phyloP scores from a whole-genome alignment of 2,888 invertebrate species.

The Stenotaenia linearis region DNA sequence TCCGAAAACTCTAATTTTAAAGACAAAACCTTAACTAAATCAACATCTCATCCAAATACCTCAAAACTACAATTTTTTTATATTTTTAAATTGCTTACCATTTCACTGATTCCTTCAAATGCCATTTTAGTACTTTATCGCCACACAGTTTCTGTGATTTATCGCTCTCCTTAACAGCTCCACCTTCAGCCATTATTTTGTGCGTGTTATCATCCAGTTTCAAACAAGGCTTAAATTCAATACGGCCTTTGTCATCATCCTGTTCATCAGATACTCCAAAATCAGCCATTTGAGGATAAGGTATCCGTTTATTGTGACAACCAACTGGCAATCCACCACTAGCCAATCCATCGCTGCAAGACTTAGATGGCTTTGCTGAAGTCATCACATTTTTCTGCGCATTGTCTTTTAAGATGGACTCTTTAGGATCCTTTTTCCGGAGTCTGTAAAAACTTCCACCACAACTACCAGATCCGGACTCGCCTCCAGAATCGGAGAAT shows the following conservation, averaged over 20 bases:
- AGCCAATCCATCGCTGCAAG: not conserved
- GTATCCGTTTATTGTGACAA: not conserved
- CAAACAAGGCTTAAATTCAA: not conserved
- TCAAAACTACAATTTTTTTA: too few relatives aligned
- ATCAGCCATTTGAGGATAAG: not conserved
- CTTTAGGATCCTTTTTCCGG: not conserved
- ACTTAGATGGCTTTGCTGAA: not conserved
- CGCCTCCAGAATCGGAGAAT: slow-evolving; percentile 65
- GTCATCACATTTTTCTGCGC: not conserved
- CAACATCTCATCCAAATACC: too few relatives aligned
- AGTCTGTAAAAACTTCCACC: slow-evolving; percentile 30
- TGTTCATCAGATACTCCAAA: not conserved
- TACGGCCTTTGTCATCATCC: not conserved
- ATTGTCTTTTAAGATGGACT: not conserved
- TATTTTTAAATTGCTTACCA: too few relatives aligned
- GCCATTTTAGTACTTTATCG: not conserved
- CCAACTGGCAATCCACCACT: not conserved
- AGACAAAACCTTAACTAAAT: too few relatives aligned
- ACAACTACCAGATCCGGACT: slow-evolving; percentile 4
- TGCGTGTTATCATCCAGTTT: not conserved
- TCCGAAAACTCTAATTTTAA: too few relatives aligned
- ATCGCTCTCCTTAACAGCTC: not conserved
- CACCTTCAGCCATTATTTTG: not conserved
- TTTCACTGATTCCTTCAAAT: not conserved
- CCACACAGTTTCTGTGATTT: not conserved